A percentile compares a stretch with the other conserved stretches of the same genome.
phyloP scores from a whole-genome alignment of 2,113 vertebrate genomes.

The Protobothrops mucrosquamatus region DNA sequence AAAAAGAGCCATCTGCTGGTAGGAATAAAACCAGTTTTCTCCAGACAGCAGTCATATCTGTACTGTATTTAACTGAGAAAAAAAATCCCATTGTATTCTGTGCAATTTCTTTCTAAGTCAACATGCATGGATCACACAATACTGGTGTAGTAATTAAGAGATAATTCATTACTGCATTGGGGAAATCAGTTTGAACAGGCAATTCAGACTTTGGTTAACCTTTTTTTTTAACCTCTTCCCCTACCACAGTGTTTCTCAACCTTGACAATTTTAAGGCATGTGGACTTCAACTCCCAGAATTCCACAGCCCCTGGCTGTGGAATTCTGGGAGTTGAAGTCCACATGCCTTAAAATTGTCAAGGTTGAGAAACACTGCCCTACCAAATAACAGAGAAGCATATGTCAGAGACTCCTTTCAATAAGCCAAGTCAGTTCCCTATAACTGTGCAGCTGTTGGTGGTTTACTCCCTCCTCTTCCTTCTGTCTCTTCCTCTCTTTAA shows the following conservation, averaged over 20 bases:
- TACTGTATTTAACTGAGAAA: background rate
- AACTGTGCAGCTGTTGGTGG: background rate
- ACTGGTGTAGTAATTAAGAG: background rate
- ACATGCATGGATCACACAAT: background rate
- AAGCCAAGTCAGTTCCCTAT: slow-evolving; percentile 9
- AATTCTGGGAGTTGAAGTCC: too few species aligned
- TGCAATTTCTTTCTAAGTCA: background rate
- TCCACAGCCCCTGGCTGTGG: too few species aligned
- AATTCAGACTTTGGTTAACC: background rate
- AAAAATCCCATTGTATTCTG: background rate
- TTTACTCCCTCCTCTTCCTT: background rate
- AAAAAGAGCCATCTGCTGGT: background rate
- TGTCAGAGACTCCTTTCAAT: slow-evolving; percentile 13
- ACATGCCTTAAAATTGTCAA: too few species aligned
- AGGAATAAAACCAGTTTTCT: background rate
- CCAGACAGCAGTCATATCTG: background rate
- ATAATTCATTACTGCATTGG: fast-evolving
- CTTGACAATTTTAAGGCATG: too few species aligned
- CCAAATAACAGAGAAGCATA: background rate
- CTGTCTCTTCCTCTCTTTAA: slow-evolving; percentile 26
- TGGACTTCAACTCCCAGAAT: too few species aligned
- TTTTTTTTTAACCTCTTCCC: background rate
- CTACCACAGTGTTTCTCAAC: too few species aligned
- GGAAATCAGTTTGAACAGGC: background rate
- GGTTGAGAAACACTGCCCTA: too few species aligned